These are phyloP conservation scores for Parnassius glacialis DNA, from an alignment of 2,888 invertebrate genomes.

Conservation along the genomic window DNA sequence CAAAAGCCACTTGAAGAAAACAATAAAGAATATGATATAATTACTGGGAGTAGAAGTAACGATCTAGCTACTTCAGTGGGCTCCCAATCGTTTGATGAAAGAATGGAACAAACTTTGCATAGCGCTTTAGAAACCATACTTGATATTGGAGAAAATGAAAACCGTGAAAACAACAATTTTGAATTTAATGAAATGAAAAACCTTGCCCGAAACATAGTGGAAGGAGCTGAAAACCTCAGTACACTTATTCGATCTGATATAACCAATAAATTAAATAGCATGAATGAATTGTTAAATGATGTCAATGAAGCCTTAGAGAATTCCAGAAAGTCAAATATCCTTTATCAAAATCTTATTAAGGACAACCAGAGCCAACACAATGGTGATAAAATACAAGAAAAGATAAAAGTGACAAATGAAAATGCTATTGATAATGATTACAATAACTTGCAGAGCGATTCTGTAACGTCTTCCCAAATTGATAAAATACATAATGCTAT, in stretches of 20 bases:
- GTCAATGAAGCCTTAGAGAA: constrained; percentile 70
- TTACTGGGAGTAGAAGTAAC: background rate
- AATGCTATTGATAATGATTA: constrained; percentile 28
- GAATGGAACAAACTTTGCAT: constrained; percentile 58
- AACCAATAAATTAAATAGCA: constrained; percentile 71
- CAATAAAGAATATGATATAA: background rate
- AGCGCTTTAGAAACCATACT: constrained; percentile 55
- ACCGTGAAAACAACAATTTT: constrained; percentile 53
- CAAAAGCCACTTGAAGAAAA: background rate
- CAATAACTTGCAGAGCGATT: constrained; percentile 22
- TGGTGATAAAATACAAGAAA: constrained; percentile 5
- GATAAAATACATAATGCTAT: constrained; percentile 66
- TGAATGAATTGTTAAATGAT: constrained; percentile 72
- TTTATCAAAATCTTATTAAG: constrained; percentile 55
- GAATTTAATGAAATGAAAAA: constrained; percentile 69
- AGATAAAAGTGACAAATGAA: constrained; percentile 28
- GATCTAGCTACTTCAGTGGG: constrained; percentile 5
- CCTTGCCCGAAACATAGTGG: constrained; percentile 64
- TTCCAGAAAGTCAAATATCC: constrained; percentile 63
- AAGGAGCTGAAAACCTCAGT: constrained; percentile 69
- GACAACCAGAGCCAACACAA: constrained; percentile 13
- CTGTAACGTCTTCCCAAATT: constrained; percentile 56
- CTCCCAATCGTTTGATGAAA: constrained; percentile 46
- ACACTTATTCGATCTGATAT: constrained; percentile 72
- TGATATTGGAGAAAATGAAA: constrained; percentile 47